Percentiles rank a stretch among this genome's conserved stretches.
Conservation (phyloP, 2,888 invertebrate species). For the Calephelis perditalis region DNA sequence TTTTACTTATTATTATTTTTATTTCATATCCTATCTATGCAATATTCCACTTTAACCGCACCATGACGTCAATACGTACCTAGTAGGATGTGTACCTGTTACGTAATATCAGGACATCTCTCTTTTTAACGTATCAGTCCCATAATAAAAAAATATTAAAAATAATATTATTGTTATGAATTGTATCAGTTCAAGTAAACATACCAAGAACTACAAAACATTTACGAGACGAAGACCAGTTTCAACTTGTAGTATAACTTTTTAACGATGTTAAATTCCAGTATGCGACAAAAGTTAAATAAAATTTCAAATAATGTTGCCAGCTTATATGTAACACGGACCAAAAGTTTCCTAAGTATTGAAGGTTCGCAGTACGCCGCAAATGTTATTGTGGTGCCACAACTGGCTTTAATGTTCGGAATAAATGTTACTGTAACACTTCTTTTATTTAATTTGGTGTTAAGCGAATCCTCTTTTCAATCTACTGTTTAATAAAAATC, state of each 20-base stretch:
- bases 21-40: no score
- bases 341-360: slow-evolving; percentile 8
- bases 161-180: no score
- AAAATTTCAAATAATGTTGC: slow-evolving; percentile 7
- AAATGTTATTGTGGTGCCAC: slow-evolving; percentile 4
- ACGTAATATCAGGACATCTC: no score
- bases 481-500: no score
- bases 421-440: neutral
- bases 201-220: neutral
- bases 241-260: slow-evolving; percentile 1
- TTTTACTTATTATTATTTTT: no score
- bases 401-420: neutral
- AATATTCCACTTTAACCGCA: no score
- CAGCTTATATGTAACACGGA: neutral
- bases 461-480: no score
- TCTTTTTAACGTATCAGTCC: no score
- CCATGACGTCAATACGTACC: no score
- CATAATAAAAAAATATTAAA: no score
- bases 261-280: slow-evolving; percentile 3
- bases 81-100: no score
- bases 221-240: slow-evolving; percentile 3
- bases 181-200: neutral
- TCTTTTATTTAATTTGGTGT: slow-evolving; percentile 1
- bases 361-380: neutral
- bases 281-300: slow-evolving; percentile 5